Evolutionary conservation across 1,140 invertebrate species (phyloP).

Genomic region (Oreohelix idahoensis): DNA sequence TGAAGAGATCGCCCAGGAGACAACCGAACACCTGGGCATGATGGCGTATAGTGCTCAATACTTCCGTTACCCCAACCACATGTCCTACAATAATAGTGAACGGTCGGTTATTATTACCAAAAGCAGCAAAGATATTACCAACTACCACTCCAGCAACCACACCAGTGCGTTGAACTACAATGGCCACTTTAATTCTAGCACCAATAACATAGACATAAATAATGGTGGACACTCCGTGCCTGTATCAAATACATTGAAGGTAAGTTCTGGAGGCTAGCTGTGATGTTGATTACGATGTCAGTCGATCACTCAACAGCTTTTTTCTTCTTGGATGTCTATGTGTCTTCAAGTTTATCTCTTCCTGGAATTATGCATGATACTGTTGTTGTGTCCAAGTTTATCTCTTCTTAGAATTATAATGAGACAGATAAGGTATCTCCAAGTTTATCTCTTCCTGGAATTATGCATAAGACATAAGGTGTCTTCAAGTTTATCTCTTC

Average conservation of each 20-base stretch:
- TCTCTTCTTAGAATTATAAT: too few species aligned
- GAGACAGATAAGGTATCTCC: too few species aligned
- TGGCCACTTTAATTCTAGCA: not conserved
- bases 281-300: too few species aligned
- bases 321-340: too few species aligned
- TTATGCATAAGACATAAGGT: too few species aligned
- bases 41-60: slow-evolving; percentile 94
- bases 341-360: too few species aligned
- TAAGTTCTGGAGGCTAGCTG: too few species aligned
- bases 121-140: not conserved
- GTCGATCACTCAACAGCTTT: too few species aligned
- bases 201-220: not conserved
- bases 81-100: not conserved
- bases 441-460: too few species aligned
- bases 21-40: slow-evolving; percentile 93
- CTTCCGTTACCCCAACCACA: slow-evolving; percentile 6
- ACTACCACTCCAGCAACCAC: not conserved
- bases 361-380: too few species aligned
- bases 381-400: too few species aligned
- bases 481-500: too few species aligned
- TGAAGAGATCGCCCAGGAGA: slow-evolving; percentile 92
- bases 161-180: not conserved
- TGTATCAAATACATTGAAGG: not conserved
- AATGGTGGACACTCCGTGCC: not conserved
- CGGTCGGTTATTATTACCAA: not conserved